These are phyloP conservation scores for Xestobium rufovillosum DNA, from an alignment of 2,888 invertebrate genomes.

Conservation along the genomic window DNA sequence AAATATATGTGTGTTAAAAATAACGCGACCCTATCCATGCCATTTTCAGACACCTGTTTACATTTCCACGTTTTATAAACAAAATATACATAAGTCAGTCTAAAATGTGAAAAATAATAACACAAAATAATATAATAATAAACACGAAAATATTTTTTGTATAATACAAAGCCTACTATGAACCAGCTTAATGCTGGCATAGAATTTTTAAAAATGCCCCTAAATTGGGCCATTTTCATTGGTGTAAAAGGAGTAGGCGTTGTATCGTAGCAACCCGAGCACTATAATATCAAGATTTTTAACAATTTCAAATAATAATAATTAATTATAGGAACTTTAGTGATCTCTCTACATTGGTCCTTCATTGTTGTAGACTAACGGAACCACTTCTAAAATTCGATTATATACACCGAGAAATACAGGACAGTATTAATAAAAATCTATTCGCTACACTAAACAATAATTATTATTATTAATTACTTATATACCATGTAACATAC, in stretches of 20 bases:
- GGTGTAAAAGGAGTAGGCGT: too few relatives aligned
- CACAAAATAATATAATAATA: too few relatives aligned
- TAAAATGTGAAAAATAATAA: too few relatives aligned
- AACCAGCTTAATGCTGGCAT: too few relatives aligned
- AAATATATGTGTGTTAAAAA: constrained; percentile 2
- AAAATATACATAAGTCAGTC: constrained; percentile 2
- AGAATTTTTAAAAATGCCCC: too few relatives aligned
- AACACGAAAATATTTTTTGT: too few relatives aligned
- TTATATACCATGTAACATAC: constrained; percentile 24
- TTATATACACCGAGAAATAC: constrained; percentile 36
- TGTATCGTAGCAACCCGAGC: too few relatives aligned
- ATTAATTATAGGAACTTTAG: constrained; percentile 40
- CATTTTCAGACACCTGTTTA: too few relatives aligned
- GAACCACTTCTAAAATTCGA: constrained; percentile 33
- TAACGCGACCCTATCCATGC: not conserved
- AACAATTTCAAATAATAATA: not conserved
- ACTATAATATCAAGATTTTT: constrained; percentile 1
- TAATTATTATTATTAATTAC: constrained; percentile 29
- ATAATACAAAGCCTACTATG: not conserved
- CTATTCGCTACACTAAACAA: constrained; percentile 35
- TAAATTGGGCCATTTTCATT: too few relatives aligned
- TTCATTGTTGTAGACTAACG: constrained; percentile 34
- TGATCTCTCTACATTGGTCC: constrained; percentile 41
- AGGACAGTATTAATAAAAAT: constrained; percentile 33
- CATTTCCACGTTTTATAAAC: not conserved